A percentile compares a stretch with the other conserved stretches of the same genome.
These are phyloP conservation scores for Scaptomyza tumidula DNA, from an alignment of 2,888 invertebrate species.

Conservation along the genomic window DNA sequence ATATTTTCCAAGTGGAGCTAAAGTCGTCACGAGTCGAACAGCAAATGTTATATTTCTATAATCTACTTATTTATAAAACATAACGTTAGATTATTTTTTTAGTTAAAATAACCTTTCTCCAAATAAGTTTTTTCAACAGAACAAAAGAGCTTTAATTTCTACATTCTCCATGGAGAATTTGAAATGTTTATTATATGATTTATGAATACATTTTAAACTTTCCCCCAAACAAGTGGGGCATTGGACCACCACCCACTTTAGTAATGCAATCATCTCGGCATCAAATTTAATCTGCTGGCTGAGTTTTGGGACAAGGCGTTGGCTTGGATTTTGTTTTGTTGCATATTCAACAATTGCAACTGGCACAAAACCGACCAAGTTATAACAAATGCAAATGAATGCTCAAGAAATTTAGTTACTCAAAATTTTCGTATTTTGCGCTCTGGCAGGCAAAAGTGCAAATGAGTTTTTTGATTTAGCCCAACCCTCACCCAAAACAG, in stretches of 20 bases:
- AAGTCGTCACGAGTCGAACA: not conserved
- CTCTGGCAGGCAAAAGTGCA: slow-evolving; percentile 53
- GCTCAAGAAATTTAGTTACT: slow-evolving; percentile 71
- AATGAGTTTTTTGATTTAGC: slow-evolving; percentile 56
- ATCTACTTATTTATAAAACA: not conserved
- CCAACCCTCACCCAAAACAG: not conserved
- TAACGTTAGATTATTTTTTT: not conserved
- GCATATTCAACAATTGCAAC: slow-evolving; percentile 77
- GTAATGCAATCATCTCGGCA: slow-evolving; percentile 71
- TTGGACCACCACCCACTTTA: slow-evolving; percentile 51
- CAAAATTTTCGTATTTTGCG: slow-evolving; percentile 57
- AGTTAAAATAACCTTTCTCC: not conserved
- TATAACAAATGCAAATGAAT: slow-evolving; percentile 80
- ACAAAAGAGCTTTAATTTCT: too few relatives aligned
- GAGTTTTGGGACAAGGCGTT: slow-evolving; percentile 31
- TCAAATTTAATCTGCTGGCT: slow-evolving; percentile 70
- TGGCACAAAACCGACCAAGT: slow-evolving; percentile 65
- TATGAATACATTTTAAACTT: slow-evolving; percentile 53
- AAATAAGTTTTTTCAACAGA: not conserved
- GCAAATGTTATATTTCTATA: slow-evolving; percentile 18
- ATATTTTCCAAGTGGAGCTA: slow-evolving; percentile 18
- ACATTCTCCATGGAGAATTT: slow-evolving; percentile 19
- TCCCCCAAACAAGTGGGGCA: slow-evolving; percentile 31
- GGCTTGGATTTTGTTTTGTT: slow-evolving; percentile 44
- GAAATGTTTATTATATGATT: slow-evolving; percentile 57